phyloP scores from a whole-genome alignment of 2,113 vertebrate genomes.

The Syngnathus typhle region DNA sequence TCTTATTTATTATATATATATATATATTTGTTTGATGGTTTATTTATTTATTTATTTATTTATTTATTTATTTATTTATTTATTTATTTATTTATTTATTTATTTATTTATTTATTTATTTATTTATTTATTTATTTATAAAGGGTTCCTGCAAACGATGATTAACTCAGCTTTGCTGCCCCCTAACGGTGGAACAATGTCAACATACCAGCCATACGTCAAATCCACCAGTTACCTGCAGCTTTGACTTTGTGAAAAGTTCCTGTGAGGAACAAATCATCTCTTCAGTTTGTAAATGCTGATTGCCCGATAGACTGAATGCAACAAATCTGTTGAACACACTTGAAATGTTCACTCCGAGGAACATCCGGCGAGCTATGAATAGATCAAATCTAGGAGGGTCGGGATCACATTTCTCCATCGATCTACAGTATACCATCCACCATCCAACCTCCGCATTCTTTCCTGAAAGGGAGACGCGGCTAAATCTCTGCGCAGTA shows the following conservation, averaged over 20 bases:
- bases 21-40: no score
- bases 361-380: no score
- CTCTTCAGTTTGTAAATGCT: neutral
- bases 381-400: neutral
- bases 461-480: slow-evolving; percentile 11
- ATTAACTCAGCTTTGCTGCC: slow-evolving; percentile 33
- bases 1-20: no score
- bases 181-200: slow-evolving; percentile 26
- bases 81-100: no score
- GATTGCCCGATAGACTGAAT: slow-evolving; percentile 15
- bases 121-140: neutral
- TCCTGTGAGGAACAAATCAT: slow-evolving; percentile 18
- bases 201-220: slow-evolving; percentile 1
- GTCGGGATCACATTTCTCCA: slow-evolving; percentile 7
- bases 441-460: slow-evolving; percentile 14
- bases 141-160: neutral
- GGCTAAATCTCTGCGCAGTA: slow-evolving; percentile 32
- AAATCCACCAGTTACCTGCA: neutral
- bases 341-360: no score
- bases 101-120: no score
- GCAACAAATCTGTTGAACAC: neutral
- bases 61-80: no score
- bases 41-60: no score
- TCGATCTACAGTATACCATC: slow-evolving; percentile 12
- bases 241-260: neutral